phyloP scores from a whole-genome alignment of 2,113 vertebrate genomes.

The Sinocyclocheilus grahami region DNA sequence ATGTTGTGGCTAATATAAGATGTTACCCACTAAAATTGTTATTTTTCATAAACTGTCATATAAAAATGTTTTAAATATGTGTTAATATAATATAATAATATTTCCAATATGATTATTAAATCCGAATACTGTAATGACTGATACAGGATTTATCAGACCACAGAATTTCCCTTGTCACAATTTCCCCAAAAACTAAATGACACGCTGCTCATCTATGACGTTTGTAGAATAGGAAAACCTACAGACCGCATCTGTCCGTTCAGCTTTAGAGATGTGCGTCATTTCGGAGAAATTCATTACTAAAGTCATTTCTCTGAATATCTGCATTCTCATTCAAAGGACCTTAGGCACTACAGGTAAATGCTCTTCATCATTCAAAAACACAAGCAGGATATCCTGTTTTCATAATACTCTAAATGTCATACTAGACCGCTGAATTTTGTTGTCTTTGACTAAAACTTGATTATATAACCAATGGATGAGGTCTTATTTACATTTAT shows the following conservation, averaged over 20 bases:
- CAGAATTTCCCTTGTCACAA: slow-evolving; percentile 26
- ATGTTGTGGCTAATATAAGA: neutral
- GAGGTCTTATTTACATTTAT: neutral
- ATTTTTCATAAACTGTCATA: no score
- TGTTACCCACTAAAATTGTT: neutral
- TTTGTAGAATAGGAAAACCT: slow-evolving; percentile 37
- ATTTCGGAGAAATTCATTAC: slow-evolving; percentile 67
- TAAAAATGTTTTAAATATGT: no score
- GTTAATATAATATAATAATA: neutral
- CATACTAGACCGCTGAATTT: slow-evolving; percentile 61
- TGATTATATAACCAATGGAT: slow-evolving; percentile 12
- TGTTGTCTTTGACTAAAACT: neutral
- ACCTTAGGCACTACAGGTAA: slow-evolving; percentile 57
- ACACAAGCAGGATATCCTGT: slow-evolving; percentile 78
- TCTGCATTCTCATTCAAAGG: slow-evolving; percentile 43
- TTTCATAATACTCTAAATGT: slow-evolving; percentile 75
- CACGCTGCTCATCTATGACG: slow-evolving; percentile 53
- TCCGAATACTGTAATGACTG: neutral
- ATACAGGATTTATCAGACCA: neutral
- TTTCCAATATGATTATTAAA: slow-evolving; percentile 10
- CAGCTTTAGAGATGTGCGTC: slow-evolving; percentile 64
- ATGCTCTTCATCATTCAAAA: slow-evolving; percentile 63
- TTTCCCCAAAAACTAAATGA: slow-evolving; percentile 59
- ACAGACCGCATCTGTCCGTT: slow-evolving; percentile 61
- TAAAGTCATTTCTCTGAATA: slow-evolving; percentile 66